A percentile compares a stretch with the other conserved stretches of the same genome.
These are phyloP conservation scores for Bombus soroeensis DNA, from an alignment of 1,140 invertebrate genomes.

Conservation along the genomic window DNA sequence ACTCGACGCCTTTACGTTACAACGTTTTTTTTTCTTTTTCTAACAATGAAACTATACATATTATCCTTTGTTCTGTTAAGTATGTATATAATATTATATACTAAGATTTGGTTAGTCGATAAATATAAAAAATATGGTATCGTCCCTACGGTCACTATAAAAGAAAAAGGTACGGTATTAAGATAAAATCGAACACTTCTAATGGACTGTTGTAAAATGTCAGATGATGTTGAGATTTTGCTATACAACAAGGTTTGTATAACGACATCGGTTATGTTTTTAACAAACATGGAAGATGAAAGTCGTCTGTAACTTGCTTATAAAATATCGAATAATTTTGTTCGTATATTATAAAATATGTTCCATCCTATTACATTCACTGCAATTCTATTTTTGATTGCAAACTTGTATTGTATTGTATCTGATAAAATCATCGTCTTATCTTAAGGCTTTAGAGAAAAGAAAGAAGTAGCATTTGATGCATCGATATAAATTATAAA, in stretches of 20 bases:
- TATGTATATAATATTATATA: conserved; percentile 36
- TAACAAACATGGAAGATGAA: background rate
- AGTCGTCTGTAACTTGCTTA: background rate
- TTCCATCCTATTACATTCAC: background rate
- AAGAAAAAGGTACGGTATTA: conserved; percentile 36
- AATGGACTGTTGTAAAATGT: background rate
- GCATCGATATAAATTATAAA: conserved; percentile 2
- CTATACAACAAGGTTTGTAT: background rate
- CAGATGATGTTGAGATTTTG: background rate
- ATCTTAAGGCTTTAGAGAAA: background rate
- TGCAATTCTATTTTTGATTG: conserved; percentile 10
- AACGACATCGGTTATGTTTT: background rate
- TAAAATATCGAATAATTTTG: background rate
- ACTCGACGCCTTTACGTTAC: conserved; percentile 26
- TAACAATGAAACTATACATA: conserved; percentile 46
- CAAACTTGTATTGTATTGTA: background rate
- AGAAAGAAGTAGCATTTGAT: background rate
- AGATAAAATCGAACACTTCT: conserved; percentile 11
- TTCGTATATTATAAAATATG: background rate
- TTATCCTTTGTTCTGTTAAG: conserved; percentile 38
- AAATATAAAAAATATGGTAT: conserved; percentile 58
- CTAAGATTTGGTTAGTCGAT: conserved; percentile 68
- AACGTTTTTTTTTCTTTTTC: background rate
- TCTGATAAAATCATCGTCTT: conserved; percentile 27
- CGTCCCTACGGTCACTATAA: conserved; percentile 22